Evolutionary conservation across 2,113 vertebrate species (phyloP).

Genomic region (Myotis davidii): DNA sequence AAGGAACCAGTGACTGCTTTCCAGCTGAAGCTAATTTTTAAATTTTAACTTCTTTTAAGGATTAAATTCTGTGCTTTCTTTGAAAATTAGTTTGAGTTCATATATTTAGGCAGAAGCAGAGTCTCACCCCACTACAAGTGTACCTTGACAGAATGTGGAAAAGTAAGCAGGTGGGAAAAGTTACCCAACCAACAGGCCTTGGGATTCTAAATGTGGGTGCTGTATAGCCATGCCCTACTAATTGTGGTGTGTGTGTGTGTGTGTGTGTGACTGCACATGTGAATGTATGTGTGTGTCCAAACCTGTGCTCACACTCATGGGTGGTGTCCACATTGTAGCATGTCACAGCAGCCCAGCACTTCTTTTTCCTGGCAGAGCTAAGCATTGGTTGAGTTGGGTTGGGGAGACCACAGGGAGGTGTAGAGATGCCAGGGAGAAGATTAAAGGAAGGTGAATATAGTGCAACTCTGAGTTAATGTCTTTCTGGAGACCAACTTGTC

Average conservation of each 20-base stretch:
- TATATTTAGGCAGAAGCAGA: not conserved
- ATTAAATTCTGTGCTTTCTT: not conserved
- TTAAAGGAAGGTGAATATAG: not conserved
- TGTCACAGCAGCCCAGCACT: not conserved
- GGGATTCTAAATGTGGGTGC: not conserved
- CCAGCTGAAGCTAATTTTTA: not conserved
- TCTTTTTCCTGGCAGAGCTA: not conserved
- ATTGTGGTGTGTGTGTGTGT: not conserved
- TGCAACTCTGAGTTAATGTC: fast-evolving
- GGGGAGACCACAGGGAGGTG: no score
- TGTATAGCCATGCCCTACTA: no score
- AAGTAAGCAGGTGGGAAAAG: not conserved
- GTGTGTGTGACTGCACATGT: not conserved
- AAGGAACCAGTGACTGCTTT: not conserved
- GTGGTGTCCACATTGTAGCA: not conserved
- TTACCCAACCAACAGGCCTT: not conserved
- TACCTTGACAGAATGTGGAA: not conserved
- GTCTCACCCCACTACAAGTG: not conserved
- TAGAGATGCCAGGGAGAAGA: not conserved
- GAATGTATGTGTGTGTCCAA: not conserved
- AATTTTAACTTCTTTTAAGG: not conserved
- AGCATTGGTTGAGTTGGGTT: fast-evolving
- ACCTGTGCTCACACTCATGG: not conserved
- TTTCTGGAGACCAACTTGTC: not conserved
- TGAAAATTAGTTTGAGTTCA: not conserved